These are phyloP conservation scores for Catagonus wagneri DNA, from an alignment of 2,113 vertebrate species.

Conservation along the genomic window DNA sequence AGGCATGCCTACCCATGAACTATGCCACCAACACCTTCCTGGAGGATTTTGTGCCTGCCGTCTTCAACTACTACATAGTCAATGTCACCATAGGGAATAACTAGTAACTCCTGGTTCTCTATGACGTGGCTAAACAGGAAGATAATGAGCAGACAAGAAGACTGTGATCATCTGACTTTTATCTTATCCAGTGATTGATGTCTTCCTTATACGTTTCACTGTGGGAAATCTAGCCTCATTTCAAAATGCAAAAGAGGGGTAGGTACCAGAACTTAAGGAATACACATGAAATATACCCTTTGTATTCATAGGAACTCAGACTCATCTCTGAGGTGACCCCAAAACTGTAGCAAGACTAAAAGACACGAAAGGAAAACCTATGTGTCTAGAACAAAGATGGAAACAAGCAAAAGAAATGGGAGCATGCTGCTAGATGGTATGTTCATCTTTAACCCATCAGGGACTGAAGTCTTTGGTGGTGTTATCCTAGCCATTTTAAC, in stretches of 20 bases:
- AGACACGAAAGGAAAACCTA: conserved; percentile 96
- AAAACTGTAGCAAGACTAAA: conserved; percentile 97
- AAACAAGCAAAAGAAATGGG: conserved; percentile 98
- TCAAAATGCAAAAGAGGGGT: conserved; percentile 97
- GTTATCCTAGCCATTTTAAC: conserved; percentile 96
- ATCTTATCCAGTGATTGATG: conserved; percentile 97
- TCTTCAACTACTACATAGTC: conserved; percentile 85
- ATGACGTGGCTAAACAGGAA: conserved; percentile 94
- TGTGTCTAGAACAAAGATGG: conserved; percentile 93
- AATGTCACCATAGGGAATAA: conserved; percentile 94
- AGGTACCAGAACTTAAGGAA: conserved; percentile 96
- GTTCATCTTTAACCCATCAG: conserved; percentile 96
- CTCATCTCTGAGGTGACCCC: conserved; percentile 96
- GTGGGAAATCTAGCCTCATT: conserved; percentile 97
- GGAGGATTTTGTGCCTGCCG: conserved; percentile 92
- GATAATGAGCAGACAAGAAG: conserved; percentile 88
- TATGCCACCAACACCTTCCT: conserved; percentile 95
- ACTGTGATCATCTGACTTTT: conserved; percentile 95
- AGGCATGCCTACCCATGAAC: conserved; percentile 94
- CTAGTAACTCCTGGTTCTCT: conserved; percentile 95
- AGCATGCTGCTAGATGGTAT: conserved; percentile 96
- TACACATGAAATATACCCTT: conserved; percentile 96
- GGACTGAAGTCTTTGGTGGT: conserved; percentile 97
- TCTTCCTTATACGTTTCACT: conserved; percentile 98
- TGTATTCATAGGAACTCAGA: conserved; percentile 96